Percentiles rank a stretch among this genome's conserved stretches.
Evolutionary conservation across 2,888 invertebrate species (phyloP).

Genomic region (Cactoblastis cactorum): DNA sequence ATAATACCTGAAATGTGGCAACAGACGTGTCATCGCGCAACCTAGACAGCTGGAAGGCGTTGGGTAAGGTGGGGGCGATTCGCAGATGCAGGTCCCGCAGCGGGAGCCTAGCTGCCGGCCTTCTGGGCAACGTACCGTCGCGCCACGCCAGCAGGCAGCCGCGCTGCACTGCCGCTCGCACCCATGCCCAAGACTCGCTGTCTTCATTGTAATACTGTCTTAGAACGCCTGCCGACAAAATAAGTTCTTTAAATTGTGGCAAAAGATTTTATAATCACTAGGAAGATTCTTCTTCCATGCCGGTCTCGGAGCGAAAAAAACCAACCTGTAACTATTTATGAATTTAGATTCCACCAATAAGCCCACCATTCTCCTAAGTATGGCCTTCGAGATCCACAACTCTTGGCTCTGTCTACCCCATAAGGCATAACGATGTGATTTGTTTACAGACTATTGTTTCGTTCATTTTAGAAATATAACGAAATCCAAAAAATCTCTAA

Average conservation of each 20-base stretch:
- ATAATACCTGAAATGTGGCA: slow-evolving; percentile 77
- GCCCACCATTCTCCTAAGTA: no score
- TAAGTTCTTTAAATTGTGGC: neutral
- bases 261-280: neutral
- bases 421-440: no score
- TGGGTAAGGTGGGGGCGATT: slow-evolving; percentile 54
- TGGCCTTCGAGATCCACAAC: no score
- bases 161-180: slow-evolving; percentile 63
- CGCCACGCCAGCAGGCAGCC: slow-evolving; percentile 70
- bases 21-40: slow-evolving; percentile 67
- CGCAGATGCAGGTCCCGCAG: slow-evolving; percentile 63
- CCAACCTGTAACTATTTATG: no score
- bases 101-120: slow-evolving; percentile 61
- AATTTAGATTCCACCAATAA: no score
- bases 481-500: no score
- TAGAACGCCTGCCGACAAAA: slow-evolving; percentile 52
- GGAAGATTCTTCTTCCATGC: no score
- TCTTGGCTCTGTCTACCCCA: no score
- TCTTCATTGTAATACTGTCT: slow-evolving; percentile 71
- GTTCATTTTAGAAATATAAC: no score
- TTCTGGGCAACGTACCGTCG: slow-evolving; percentile 68
- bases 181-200: slow-evolving; percentile 62
- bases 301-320: no score
- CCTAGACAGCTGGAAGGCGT: slow-evolving; percentile 71
- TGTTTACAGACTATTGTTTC: no score